A percentile compares a stretch with the other conserved stretches of the same genome.
Conservation (phyloP, 2,888 invertebrate genomes). For the Cantharis lateralis region DNA sequence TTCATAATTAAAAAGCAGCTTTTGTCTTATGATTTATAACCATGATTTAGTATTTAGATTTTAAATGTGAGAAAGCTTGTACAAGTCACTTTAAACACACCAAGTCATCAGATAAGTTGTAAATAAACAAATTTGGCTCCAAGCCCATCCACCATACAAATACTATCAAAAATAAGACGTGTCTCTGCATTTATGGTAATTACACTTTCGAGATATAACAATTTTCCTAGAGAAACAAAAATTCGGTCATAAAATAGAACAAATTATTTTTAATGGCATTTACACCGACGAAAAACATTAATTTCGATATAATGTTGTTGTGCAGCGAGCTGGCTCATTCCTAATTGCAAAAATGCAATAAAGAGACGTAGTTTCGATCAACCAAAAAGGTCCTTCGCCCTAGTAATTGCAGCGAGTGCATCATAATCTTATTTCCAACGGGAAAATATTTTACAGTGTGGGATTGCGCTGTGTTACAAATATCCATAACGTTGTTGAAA, state of each 20-base stretch:
- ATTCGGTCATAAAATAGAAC: not conserved
- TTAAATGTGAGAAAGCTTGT: not conserved
- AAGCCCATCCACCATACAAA: constrained; percentile 2
- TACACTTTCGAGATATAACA: constrained; percentile 4
- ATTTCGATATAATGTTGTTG: not conserved
- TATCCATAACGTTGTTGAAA: not conserved
- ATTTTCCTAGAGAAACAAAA: not conserved
- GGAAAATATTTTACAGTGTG: not conserved
- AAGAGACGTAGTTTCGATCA: not conserved
- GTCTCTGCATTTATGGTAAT: constrained; percentile 8
- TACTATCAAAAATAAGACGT: not conserved
- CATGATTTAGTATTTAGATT: not conserved
- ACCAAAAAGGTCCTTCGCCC: not conserved
- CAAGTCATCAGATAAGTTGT: constrained; percentile 17
- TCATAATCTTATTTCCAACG: not conserved
- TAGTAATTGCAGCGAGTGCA: not conserved
- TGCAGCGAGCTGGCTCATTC: not conserved
- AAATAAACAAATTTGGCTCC: constrained; percentile 19
- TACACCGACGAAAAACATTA: not conserved
- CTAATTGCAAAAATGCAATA: not conserved
- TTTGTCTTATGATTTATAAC: not conserved
- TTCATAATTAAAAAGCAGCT: not conserved
- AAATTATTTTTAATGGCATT: not conserved
- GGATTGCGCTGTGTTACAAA: not conserved
- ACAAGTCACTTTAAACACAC: constrained; percentile 7